A percentile compares a stretch with the other conserved stretches of the same genome.
Conservation (phyloP, 2,888 invertebrate genomes). For the Coelinius sp. region DNA sequence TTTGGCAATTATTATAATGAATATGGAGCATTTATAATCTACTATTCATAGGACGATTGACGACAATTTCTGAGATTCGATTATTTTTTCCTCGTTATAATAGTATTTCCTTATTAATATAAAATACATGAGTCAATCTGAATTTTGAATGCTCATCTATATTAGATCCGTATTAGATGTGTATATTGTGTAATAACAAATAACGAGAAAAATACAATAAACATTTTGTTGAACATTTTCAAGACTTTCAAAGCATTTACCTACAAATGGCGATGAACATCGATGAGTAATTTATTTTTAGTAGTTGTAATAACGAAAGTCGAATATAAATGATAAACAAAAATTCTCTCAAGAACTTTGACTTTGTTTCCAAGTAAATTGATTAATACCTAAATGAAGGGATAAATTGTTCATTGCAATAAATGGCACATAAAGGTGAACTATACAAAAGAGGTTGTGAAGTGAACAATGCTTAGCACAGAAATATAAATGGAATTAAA, state of each 20-base stretch:
- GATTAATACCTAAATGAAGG: not conserved
- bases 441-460: not conserved
- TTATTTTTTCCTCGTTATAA: slow-evolving; percentile 28
- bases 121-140: slow-evolving; percentile 44
- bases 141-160: slow-evolving; percentile 23
- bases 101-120: slow-evolving; percentile 37
- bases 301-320: slow-evolving; percentile 32
- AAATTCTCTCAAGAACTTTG: slow-evolving; percentile 12
- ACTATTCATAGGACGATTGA: slow-evolving; percentile 29
- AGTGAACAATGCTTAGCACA: not conserved
- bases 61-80: slow-evolving; percentile 25
- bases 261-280: not conserved
- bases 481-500: not conserved
- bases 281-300: slow-evolving; percentile 28
- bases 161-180: slow-evolving; percentile 44
- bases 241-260: not conserved
- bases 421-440: slow-evolving; percentile 1
- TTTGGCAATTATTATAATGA: slow-evolving; percentile 13
- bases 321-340: slow-evolving; percentile 37
- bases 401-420: not conserved
- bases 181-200: slow-evolving; percentile 47
- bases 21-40: not conserved
- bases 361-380: not conserved
- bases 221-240: slow-evolving; percentile 13
- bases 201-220: slow-evolving; percentile 25